Evolutionary conservation across 2,797 vertebrate genomes (phyloP), one percentile per base, ranked within the genome.

Genomic region (Poecilia wingei): DNA sequence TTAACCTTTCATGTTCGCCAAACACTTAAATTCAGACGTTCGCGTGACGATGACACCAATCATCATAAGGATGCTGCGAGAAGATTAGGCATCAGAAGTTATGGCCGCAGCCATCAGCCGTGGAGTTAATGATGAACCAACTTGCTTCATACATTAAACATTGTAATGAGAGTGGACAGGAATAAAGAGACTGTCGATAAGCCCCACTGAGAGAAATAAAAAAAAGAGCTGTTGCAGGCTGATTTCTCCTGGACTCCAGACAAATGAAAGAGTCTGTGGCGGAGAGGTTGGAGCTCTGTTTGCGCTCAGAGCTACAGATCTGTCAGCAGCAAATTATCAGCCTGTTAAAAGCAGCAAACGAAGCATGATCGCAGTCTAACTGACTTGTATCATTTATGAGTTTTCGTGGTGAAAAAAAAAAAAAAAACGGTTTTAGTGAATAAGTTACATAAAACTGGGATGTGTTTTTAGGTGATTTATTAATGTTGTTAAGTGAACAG

Each of bases 151-250:
- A 78, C 78, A 78, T 89, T 86, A 87, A 86, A 86, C 75, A 79
- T 86, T 86, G 89, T 78, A 89, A 83, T 57, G n/a, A 86, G 87
- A 83, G 68, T 82, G 86, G 82, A 87, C 64, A 66, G 83, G 69
- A 78, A 73, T 82, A 83, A 73, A 82, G 72, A 22, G 31, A 76
- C 64, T 75, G 43, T 66, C 79, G 79, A 64, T 80, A 75, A 89
- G 84, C 81, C 86, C 80, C 87, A 78, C 70, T 20, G 61, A 20
- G 72, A 83, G 76, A 87, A 74, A 73, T 61, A 36, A 79, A 39
- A 39, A 31, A 80, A 84, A 75, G 83, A 64, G 78, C 82, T 82
- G 13, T 77, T 82, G 69, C 76, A 88, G 82, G 79, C 84, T 80
- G 57, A 79, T 81, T 73, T 41, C 61, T 28, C 7, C 1, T 68